phyloP scores from a whole-genome alignment of 2,797 vertebrate genomes.

The Gymnoscopelus braueri region DNA sequence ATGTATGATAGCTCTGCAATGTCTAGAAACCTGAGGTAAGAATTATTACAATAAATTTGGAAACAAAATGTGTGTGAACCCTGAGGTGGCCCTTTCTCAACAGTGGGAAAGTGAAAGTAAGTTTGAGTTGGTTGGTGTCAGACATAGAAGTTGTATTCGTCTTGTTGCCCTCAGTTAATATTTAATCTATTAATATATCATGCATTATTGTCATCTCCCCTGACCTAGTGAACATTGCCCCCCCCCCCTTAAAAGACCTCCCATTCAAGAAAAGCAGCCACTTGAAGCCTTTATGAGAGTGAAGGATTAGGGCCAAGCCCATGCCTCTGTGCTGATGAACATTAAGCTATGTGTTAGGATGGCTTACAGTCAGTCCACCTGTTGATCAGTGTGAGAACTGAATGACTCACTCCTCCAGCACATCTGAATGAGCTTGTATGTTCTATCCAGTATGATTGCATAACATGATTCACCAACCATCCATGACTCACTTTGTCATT shows the following conservation, averaged over 20 bases:
- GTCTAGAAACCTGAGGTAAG: conserved; percentile 27
- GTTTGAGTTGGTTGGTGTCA: background rate
- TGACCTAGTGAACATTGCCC: conserved; percentile 21
- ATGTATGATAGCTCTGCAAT: conserved; percentile 13
- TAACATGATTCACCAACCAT: too few species aligned
- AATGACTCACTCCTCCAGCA: background rate
- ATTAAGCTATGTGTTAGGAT: background rate
- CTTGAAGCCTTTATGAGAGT: background rate
- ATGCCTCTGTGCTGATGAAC: background rate
- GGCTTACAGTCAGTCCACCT: background rate
- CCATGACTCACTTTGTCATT: too few species aligned
- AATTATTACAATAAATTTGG: conserved; percentile 31
- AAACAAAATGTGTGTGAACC: conserved; percentile 34
- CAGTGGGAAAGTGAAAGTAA: background rate
- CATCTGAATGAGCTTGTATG: conserved; percentile 7
- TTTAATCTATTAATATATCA: conserved; percentile 24
- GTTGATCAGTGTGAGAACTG: conserved; percentile 2
- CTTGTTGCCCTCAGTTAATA: conserved; percentile 13
- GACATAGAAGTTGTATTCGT: background rate
- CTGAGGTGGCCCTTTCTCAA: background rate
- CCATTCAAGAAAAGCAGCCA: too few species aligned
- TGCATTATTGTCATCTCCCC: conserved; percentile 2
- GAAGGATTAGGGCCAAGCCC: background rate
- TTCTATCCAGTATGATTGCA: too few species aligned
- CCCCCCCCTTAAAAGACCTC: background rate